Conservation (phyloP, 2,797 vertebrate genomes). For the Novumbra hubbsi region DNA sequence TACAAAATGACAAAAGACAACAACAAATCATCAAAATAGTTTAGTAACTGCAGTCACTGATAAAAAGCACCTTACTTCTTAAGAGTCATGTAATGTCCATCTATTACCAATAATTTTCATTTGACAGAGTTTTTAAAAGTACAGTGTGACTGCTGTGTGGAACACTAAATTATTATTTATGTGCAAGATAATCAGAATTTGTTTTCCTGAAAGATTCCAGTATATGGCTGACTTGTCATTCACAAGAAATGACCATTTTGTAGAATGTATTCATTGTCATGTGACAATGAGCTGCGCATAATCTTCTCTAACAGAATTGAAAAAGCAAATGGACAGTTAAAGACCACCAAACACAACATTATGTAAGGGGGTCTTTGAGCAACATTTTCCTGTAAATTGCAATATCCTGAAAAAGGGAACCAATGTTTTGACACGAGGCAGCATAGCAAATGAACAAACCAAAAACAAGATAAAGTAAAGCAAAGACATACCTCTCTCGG, state of each 20-base stretch:
- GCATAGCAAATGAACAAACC: background rate
- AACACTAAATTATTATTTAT: background rate
- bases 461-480: background rate
- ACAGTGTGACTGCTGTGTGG: background rate
- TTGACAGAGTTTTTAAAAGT: background rate
- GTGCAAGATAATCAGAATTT: background rate
- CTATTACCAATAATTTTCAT: background rate
- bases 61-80: background rate
- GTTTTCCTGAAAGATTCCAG: background rate
- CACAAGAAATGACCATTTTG: background rate
- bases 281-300: background rate
- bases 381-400: background rate
- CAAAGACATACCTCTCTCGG: slow-evolving; percentile 60
- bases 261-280: background rate
- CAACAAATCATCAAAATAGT: background rate
- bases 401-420: background rate
- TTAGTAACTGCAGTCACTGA: background rate
- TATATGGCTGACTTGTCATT: background rate
- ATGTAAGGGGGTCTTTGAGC: background rate
- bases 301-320: background rate
- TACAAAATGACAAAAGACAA: background rate
- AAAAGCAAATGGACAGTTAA: background rate
- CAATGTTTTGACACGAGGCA: background rate
- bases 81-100: background rate
- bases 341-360: background rate